A percentile compares a stretch with the other conserved stretches of the same genome.
These are phyloP conservation scores for Aporophyla nigra DNA, from an alignment of 2,888 invertebrate species.

Conservation along the genomic window DNA sequence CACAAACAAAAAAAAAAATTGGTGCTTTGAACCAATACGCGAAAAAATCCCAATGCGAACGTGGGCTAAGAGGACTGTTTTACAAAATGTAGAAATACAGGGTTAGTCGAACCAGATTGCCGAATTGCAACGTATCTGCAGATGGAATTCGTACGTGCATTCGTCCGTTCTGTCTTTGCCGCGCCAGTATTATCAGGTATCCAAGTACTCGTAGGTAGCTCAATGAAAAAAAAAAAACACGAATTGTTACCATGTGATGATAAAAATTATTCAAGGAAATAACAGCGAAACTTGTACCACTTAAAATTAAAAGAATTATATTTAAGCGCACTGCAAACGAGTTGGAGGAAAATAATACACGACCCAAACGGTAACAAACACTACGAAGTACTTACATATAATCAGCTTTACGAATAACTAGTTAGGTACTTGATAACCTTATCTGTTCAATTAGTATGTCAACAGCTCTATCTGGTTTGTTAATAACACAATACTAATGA, in stretches of 20 bases:
- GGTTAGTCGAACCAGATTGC: not conserved
- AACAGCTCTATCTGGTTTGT: slow-evolving; percentile 86
- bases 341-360: slow-evolving; percentile 57
- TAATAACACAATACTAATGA: slow-evolving; percentile 77
- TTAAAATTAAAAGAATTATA: slow-evolving; percentile 22
- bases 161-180: not conserved
- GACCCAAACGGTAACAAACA: slow-evolving; percentile 56
- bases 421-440: slow-evolving; percentile 81
- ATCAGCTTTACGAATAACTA: slow-evolving; percentile 66
- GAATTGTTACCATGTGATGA: slow-evolving; percentile 14
- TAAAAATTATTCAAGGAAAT: not conserved
- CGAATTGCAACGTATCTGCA: not conserved
- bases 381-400: slow-evolving; percentile 57
- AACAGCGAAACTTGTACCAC: slow-evolving; percentile 29
- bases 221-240: not conserved
- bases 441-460: slow-evolving; percentile 86
- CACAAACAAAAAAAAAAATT: too few relatives aligned
- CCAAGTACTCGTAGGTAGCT: not conserved
- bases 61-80: not conserved
- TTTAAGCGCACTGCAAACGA: slow-evolving; percentile 18
- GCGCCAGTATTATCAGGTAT: not conserved
- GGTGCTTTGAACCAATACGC: too few relatives aligned
- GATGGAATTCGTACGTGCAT: not conserved
- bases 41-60: too few relatives aligned
- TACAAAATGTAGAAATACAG: not conserved